phyloP scores from a whole-genome alignment of 2,113 vertebrate species.

The Rhinolophus sinicus region DNA sequence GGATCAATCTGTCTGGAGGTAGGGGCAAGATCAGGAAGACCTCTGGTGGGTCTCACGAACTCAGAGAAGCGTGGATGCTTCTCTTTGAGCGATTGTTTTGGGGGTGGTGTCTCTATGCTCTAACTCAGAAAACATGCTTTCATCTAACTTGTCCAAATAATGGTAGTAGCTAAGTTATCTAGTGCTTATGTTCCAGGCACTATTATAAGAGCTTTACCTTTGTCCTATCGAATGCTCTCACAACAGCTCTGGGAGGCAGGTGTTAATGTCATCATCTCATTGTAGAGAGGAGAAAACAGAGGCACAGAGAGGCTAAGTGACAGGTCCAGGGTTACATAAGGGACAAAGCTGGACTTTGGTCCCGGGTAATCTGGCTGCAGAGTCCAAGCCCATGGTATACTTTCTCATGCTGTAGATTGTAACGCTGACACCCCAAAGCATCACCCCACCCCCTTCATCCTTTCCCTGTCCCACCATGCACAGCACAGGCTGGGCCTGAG shows the following conservation, averaged over 20 bases:
- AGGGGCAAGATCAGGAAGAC: not conserved
- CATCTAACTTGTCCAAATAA: not conserved
- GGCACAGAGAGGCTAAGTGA: not conserved
- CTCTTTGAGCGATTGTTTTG: not conserved
- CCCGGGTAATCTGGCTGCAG: not conserved
- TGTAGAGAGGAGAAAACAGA: not conserved
- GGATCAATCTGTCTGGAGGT: not conserved
- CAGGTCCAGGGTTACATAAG: not conserved
- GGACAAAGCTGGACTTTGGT: not conserved
- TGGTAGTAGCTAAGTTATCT: not conserved
- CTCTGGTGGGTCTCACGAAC: not conserved
- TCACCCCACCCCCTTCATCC: not conserved
- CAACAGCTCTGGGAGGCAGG: not conserved
- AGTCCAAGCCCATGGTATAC: not conserved
- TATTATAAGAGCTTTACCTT: not conserved
- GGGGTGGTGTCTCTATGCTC: not conserved
- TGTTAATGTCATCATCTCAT: not conserved
- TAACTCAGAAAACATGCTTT: constrained; percentile 1
- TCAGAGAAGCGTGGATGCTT: not conserved
- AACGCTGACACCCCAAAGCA: not conserved
- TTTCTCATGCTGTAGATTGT: not conserved
- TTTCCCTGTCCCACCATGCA: not conserved
- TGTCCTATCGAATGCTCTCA: not conserved
- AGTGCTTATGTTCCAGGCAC: not conserved
- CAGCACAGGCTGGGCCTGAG: not conserved